Base-by-base conservation (phyloP, 2,888 invertebrate genomes). In the Opisthograptis luteolata region DNA sequence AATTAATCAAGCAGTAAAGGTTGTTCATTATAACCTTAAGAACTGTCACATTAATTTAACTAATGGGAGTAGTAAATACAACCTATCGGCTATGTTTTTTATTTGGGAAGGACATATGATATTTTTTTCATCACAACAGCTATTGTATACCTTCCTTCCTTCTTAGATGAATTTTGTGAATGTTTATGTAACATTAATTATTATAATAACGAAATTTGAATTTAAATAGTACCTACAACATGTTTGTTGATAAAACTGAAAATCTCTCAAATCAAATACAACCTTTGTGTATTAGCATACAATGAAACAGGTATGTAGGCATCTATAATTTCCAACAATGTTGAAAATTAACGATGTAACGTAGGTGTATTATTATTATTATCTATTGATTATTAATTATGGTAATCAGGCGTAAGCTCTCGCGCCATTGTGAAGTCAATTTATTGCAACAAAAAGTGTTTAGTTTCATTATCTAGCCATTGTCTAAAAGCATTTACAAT, bases 391-490 rank as follows among this genome's bases (percentile, higher is more conserved):
- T 59, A 53, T 56, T 52, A 59, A 60, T n/a, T 2, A 55, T 57
- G 49, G 63, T 67, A 69, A 68, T 64, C 58, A 64, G 59, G 59
- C 46, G 22, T 19, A 9, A 20, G 31, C 49, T 17, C 56, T 54
- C 42, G 59, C 41, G 57, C 65, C 55, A 76, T 80, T 79, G 74
- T 77, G 49, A 62, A 62, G 28, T 40, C 13, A 36, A 41, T 13
- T 25, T 30, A 25, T 44, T 44, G 25, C 64, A 68, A 71, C 73
- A 78, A 77, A 77, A 79, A 79, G 58, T 71, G 62, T 66, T 70
- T 71, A 79, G 78, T 79, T 78, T 78, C 68, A 76, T 77, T 78
- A 81, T 76, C 76, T 73, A 64, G 64, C 75, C 68, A 77, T 81
- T 84, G 76, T 74, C 68, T 69, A 68, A 73, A 68, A 68, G 62